A percentile compares a stretch with the other conserved stretches of the same genome.
Evolutionary conservation across 2,113 vertebrate genomes (phyloP).

Genomic region (Pelecanoides urinatrix): DNA sequence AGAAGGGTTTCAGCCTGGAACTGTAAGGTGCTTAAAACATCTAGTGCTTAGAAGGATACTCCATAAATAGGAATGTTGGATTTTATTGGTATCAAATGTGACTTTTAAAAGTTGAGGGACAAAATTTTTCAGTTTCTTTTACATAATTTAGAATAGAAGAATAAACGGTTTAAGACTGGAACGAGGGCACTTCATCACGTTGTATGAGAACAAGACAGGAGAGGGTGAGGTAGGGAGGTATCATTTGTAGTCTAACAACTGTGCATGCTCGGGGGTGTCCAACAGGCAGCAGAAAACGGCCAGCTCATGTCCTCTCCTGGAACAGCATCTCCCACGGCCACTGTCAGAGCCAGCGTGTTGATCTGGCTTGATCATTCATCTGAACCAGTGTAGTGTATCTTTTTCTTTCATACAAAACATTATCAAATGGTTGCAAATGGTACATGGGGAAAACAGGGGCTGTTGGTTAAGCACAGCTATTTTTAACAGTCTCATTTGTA

Average conservation of each 20-base stretch:
- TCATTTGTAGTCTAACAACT: neutral
- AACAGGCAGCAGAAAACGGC: neutral
- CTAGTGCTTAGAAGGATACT: conserved; percentile 47
- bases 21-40: conserved; percentile 72
- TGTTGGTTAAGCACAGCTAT: neutral
- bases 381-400: neutral
- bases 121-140: conserved; percentile 23
- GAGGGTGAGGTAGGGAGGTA: neutral
- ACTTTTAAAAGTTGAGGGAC: conserved; percentile 39
- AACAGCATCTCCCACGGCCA: neutral
- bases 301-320: neutral
- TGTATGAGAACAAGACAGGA: neutral
- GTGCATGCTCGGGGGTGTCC: neutral
- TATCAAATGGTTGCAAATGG: neutral
- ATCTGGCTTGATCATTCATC: neutral
- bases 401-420: neutral
- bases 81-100: conserved; percentile 53
- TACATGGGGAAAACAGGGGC: neutral
- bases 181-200: neutral
- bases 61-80: conserved; percentile 54
- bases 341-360: neutral
- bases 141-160: neutral
- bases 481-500: neutral
- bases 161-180: conserved; percentile 5
- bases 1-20: conserved; percentile 60